Evolutionary conservation across 2,113 vertebrate genomes (phyloP), one percentile per base, ranked within the genome.

Genomic region (Gnathonemus echidnorhynchus): DNA sequence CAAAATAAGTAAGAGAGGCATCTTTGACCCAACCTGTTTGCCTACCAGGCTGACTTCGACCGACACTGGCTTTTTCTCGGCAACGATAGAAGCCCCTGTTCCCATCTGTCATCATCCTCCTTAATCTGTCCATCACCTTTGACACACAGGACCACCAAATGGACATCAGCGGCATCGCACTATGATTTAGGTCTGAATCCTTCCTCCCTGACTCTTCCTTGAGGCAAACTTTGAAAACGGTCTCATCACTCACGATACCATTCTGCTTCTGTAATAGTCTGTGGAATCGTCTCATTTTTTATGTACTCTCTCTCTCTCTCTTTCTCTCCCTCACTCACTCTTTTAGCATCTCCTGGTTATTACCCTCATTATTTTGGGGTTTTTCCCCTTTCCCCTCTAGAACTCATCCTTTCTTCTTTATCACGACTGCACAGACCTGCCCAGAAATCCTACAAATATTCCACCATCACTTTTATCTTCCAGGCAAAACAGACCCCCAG

Each of bases 51-150:
- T 86, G 9, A 50, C 85, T 53, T 52, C 9, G 11, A 35, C 46
- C 10, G 6, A 53, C n/a, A 35, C 46, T 15, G 13, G 24, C 1
- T 31, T 53, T 31, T n/a, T 87, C 46, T 35, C 24, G 6, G n/a
- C 48, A 35, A 52, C 5, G n/a, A 53, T 53, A 52, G 49, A 49
- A 35, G 85, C 85, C 6, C n/a, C 27, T 35, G 39, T 27, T 10
- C 45, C 46, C 85, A 8, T 52, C 49, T 87, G 85, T 87, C 85
- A 49, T 87, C 46, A 87, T 87, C 85, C 49, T 87, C 49, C n/a
- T 49, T 87, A 87, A 87, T 87, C 49, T 87, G 85, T 87, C 49
- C n/a, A 46, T 35, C 46, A 31, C 24, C 85, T 87, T 52, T 52
- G 49, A 87, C 49, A 87, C 85, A 35, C 39, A 31, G 24, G 46